A percentile compares a stretch with the other conserved stretches of the same genome.
Conservation (phyloP, 1,140 invertebrate species). For the Bathynomus jamesi region DNA sequence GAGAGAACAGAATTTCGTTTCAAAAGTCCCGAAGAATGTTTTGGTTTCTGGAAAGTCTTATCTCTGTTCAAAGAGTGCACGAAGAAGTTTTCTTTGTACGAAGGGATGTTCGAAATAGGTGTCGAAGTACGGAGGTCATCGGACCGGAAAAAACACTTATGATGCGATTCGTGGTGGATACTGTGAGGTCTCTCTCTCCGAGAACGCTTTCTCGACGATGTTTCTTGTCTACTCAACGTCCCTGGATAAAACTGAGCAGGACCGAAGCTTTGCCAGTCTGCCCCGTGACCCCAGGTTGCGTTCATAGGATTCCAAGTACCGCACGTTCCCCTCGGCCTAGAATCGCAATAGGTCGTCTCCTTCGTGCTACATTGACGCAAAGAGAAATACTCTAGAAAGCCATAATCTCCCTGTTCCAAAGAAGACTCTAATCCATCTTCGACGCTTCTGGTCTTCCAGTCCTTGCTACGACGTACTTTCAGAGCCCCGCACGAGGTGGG, state of each 20-base stretch:
- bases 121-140: constrained; percentile 11
- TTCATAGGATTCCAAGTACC: background rate
- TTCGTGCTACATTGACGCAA: background rate
- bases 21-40: background rate
- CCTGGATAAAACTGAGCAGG: background rate
- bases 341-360: background rate
- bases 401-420: constrained; percentile 5
- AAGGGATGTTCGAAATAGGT: background rate
- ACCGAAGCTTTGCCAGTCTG: background rate
- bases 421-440: constrained; percentile 14
- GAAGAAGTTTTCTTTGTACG: background rate
- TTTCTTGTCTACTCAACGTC: background rate
- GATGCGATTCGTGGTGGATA: background rate
- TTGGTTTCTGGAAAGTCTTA: background rate
- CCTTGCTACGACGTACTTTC: background rate
- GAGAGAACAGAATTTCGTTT: constrained; percentile 14
- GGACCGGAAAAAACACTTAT: background rate
- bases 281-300: background rate
- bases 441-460: constrained; percentile 9
- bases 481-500: background rate
- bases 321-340: background rate
- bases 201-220: background rate
- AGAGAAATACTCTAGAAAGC: constrained; percentile 12
- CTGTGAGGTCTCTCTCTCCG: constrained; percentile 1
- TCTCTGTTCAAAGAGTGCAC: background rate